phyloP scores from a whole-genome alignment of 2,888 invertebrate species.

The Cataglyphis livida region DNA sequence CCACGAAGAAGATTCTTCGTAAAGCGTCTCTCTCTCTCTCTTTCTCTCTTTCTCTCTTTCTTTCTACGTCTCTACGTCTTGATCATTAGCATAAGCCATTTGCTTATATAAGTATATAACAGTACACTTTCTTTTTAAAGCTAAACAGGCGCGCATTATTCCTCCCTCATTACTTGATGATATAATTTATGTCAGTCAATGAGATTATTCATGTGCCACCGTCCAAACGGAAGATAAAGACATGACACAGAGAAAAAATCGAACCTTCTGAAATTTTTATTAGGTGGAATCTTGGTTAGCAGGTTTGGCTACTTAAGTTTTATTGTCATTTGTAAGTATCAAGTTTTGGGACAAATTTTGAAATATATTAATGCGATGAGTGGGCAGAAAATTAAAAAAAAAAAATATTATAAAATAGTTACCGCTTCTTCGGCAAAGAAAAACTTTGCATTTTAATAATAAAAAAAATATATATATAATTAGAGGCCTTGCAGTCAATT shows the following conservation, averaged over 20 bases:
- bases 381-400: not conserved
- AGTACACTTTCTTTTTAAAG: constrained; percentile 70
- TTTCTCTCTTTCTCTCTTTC: constrained; percentile 25
- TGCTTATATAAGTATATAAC: constrained; percentile 65
- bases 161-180: constrained; percentile 31
- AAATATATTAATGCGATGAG: not conserved
- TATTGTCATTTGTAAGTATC: not conserved
- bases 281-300: not conserved
- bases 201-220: not conserved
- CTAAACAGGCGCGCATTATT: constrained; percentile 37
- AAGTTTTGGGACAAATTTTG: not conserved
- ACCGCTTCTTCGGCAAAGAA: not conserved
- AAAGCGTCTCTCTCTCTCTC: constrained; percentile 12
- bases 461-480: not conserved
- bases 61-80: constrained; percentile 31
- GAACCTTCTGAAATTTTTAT: not conserved
- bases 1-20: constrained; percentile 44
- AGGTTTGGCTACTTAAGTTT: not conserved
- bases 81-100: constrained; percentile 71
- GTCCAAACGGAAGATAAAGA: not conserved
- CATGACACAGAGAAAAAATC: not conserved
- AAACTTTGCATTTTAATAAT: not conserved
- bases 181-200: constrained; percentile 44
- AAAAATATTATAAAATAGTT: not conserved
- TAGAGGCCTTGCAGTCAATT: not conserved